These are phyloP conservation scores for Sogatella furcifera DNA, from an alignment of 1,140 invertebrate species.

Conservation along the genomic window DNA sequence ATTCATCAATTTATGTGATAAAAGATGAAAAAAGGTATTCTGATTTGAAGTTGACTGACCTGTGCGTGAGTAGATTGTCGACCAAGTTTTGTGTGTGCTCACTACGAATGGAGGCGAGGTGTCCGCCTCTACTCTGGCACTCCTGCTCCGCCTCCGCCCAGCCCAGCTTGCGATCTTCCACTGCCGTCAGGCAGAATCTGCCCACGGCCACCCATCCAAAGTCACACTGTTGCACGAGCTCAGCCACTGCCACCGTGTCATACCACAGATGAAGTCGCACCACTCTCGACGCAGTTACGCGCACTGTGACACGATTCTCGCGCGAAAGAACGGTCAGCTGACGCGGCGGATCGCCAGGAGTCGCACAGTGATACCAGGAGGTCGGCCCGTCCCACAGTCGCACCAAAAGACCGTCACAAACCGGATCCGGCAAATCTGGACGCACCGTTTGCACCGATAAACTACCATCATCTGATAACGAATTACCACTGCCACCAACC, in stretches of 20 bases:
- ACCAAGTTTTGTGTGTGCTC: slow-evolving; percentile 45
- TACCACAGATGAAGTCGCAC: slow-evolving; percentile 14
- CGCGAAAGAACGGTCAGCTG: slow-evolving; percentile 44
- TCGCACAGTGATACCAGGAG: slow-evolving; percentile 43
- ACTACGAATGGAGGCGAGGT: slow-evolving; percentile 49
- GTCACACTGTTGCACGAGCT: slow-evolving; percentile 44
- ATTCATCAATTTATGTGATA: too few relatives aligned
- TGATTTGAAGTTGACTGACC: too few relatives aligned
- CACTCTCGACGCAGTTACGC: slow-evolving; percentile 19
- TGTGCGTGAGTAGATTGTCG: slow-evolving; percentile 45
- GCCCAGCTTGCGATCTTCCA: slow-evolving; percentile 39
- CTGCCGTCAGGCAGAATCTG: slow-evolving; percentile 48
- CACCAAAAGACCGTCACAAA: slow-evolving; percentile 40
- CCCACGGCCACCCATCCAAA: slow-evolving; percentile 48
- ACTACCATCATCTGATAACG: neutral
- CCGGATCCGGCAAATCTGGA: neutral
- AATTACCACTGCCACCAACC: neutral
- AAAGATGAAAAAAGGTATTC: too few relatives aligned
- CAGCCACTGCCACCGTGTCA: slow-evolving; percentile 27
- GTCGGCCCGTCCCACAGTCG: slow-evolving; percentile 40
- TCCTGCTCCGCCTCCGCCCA: slow-evolving; percentile 54
- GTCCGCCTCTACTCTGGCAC: slow-evolving; percentile 47
- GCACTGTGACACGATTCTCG: slow-evolving; percentile 39
- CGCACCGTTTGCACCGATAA: neutral
- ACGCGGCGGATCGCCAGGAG: slow-evolving; percentile 38